Evolutionary conservation across 2,888 invertebrate genomes (phyloP).

Genomic region (Nomada ferruginata): DNA sequence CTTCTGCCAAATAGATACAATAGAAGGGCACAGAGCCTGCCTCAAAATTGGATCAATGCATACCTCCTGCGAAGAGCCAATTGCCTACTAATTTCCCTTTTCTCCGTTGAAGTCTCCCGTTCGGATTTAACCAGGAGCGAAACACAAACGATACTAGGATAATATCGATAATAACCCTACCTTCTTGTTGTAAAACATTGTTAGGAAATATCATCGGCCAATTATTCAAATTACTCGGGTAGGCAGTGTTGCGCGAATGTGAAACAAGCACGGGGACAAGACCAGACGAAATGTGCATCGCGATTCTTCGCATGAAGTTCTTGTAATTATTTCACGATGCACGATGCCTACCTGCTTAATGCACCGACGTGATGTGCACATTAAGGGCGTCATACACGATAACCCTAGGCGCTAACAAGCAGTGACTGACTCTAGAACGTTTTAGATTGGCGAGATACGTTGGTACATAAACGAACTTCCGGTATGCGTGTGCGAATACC

Average conservation of each 20-base stretch:
- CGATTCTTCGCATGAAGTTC: slow-evolving; percentile 32
- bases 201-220: not conserved
- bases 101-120: not conserved
- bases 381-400: slow-evolving; percentile 73
- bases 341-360: slow-evolving; percentile 63
- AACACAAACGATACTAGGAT: not conserved
- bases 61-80: not conserved
- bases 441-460: slow-evolving; percentile 79
- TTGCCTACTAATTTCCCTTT: slow-evolving; percentile 41
- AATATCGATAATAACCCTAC: no score
- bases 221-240: slow-evolving; percentile 28
- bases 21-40: slow-evolving; percentile 18
- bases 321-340: slow-evolving; percentile 62
- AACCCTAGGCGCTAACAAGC: slow-evolving; percentile 78
- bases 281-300: slow-evolving; percentile 40
- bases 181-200: not conserved
- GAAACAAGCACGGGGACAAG: slow-evolving; percentile 33
- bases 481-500: slow-evolving; percentile 56
- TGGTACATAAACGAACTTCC: slow-evolving; percentile 65
- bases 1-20: slow-evolving; percentile 7
- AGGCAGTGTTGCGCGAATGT: slow-evolving; percentile 10
- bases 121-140: no score
- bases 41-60: slow-evolving; percentile 2
- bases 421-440: slow-evolving; percentile 75
- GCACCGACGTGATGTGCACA: slow-evolving; percentile 64